Evolutionary conservation across 2,113 vertebrate genomes (phyloP).

Genomic region (Neogobius melanostomus): DNA sequence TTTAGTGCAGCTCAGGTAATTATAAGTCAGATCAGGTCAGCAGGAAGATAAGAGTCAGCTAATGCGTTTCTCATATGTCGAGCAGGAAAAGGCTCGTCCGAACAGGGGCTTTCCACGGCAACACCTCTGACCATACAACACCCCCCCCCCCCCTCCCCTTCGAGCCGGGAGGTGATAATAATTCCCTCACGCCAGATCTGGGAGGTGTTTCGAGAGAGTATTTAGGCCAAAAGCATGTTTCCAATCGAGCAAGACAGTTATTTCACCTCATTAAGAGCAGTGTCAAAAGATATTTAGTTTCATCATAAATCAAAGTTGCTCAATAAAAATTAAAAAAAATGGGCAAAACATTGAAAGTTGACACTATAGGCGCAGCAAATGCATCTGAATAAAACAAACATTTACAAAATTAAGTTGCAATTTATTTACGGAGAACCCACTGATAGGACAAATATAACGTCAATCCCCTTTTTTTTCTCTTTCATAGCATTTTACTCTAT

Average conservation of each 20-base stretch:
- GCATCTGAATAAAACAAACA: too few relatives aligned
- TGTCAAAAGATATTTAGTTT: too few relatives aligned
- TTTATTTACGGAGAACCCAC: too few relatives aligned
- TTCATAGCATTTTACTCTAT: too few relatives aligned
- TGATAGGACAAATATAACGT: too few relatives aligned
- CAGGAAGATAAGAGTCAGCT: slow-evolving; percentile 33
- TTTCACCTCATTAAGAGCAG: neutral
- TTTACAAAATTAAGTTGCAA: too few relatives aligned
- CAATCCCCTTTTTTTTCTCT: too few relatives aligned
- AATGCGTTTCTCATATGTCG: neutral
- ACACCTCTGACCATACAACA: slow-evolving; percentile 37
- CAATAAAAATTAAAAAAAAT: too few relatives aligned
- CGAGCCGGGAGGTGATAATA: neutral
- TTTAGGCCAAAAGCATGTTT: neutral
- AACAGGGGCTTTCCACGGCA: slow-evolving; percentile 54
- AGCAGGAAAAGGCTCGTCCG: slow-evolving; percentile 29
- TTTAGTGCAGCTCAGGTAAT: neutral
- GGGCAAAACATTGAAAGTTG: too few relatives aligned
- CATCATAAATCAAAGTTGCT: too few relatives aligned
- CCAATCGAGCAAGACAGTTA: neutral
- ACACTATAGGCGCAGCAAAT: too few relatives aligned
- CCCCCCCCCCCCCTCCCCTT: neutral
- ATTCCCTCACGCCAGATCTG: neutral
- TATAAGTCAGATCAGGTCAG: slow-evolving; percentile 33
- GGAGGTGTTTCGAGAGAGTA: neutral